Percentiles rank a stretch among this genome's conserved stretches.
Evolutionary conservation across 1,140 invertebrate species (phyloP).

Genomic region (Cataglyphis hispanica): DNA sequence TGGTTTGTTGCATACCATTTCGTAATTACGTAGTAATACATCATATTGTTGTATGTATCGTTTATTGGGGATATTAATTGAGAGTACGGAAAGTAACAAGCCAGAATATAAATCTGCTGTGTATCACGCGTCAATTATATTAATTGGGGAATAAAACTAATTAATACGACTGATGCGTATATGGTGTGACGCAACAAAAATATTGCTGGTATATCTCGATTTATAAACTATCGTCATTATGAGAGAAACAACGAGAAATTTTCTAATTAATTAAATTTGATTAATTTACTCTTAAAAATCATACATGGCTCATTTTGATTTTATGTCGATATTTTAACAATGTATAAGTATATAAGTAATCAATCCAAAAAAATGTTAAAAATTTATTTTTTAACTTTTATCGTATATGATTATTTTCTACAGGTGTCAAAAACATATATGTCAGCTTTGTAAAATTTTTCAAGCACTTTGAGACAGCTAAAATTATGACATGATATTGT

Average conservation of each 20-base stretch:
- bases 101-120: neutral
- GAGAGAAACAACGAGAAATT: neutral
- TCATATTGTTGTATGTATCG: neutral
- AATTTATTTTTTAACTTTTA: too few relatives aligned
- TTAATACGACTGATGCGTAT: neutral
- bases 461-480: too few relatives aligned
- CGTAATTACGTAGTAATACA: neutral
- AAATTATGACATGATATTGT: too few relatives aligned
- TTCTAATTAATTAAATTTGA: neutral
- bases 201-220: neutral
- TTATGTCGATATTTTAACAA: too few relatives aligned
- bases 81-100: neutral
- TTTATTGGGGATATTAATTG: slow-evolving; percentile 2
- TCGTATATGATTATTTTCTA: too few relatives aligned
- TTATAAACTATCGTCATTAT: neutral
- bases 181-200: neutral
- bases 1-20: slow-evolving; percentile 5
- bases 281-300: neutral
- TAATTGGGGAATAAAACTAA: neutral
- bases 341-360: too few relatives aligned
- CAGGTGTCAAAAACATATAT: too few relatives aligned
- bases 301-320: too few relatives aligned
- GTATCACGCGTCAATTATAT: neutral
- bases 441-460: too few relatives aligned
- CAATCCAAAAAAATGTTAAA: too few relatives aligned